Percentiles rank a stretch among this genome's conserved stretches.
Evolutionary conservation across 2,888 invertebrate genomes (phyloP).

Genomic region (Idaea aversata): DNA sequence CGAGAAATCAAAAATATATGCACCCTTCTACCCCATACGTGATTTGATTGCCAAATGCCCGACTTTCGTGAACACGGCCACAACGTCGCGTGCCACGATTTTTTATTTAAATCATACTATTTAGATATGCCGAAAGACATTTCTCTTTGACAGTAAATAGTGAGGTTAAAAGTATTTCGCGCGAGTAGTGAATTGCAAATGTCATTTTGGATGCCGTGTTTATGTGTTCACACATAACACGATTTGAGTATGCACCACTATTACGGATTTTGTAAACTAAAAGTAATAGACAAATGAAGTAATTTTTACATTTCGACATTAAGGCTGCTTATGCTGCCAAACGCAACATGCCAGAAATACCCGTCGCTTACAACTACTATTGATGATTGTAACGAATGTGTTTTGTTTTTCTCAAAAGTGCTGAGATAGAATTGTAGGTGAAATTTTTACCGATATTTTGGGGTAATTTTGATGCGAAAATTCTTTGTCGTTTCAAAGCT

Average conservation of each 20-base stretch:
- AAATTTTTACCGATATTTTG: too few species aligned
- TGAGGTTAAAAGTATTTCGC: slow-evolving; percentile 48
- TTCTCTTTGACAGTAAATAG: slow-evolving; percentile 59
- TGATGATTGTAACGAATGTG: too few species aligned
- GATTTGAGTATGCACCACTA: background rate
- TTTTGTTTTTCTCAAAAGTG: too few species aligned
- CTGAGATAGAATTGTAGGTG: too few species aligned
- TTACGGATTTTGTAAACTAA: background rate
- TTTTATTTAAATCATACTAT: slow-evolving; percentile 78
- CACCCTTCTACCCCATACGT: slow-evolving; percentile 73
- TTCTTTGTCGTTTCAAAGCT: too few species aligned
- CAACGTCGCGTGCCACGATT: slow-evolving; percentile 73
- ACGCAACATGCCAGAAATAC: too few species aligned
- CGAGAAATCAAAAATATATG: slow-evolving; percentile 79
- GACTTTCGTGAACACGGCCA: slow-evolving; percentile 69
- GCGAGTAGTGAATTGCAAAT: slow-evolving; percentile 40
- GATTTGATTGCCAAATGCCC: slow-evolving; percentile 62
- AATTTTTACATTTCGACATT: too few species aligned
- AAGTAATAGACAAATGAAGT: background rate
- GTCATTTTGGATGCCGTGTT: background rate
- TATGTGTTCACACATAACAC: background rate
- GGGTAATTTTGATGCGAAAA: too few species aligned
- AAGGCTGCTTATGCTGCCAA: too few species aligned
- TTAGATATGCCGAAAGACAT: slow-evolving; percentile 71
- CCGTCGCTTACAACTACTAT: too few species aligned